These are phyloP conservation scores for Actinia equina DNA, from an alignment of 64 coral and sea anemone species.

Conservation along the genomic window DNA sequence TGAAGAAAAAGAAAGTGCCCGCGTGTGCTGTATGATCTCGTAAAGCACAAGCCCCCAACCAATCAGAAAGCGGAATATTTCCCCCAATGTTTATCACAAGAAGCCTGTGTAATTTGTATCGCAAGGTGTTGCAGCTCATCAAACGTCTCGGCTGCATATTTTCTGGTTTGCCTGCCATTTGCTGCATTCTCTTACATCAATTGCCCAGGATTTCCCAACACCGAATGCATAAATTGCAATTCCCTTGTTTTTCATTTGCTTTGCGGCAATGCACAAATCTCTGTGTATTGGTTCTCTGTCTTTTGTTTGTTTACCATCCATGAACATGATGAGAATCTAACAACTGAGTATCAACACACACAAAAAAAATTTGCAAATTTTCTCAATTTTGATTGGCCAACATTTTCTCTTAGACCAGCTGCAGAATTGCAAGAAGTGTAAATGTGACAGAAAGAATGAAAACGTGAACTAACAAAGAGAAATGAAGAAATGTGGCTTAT, in stretches of 20 bases:
- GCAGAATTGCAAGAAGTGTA: too few species aligned
- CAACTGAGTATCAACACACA: too few species aligned
- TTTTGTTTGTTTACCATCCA: slow-evolving; percentile 31
- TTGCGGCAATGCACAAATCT: not conserved
- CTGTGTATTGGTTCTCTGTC: slow-evolving; percentile 2
- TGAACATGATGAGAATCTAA: slow-evolving; percentile 20
- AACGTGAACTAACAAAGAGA: too few species aligned
- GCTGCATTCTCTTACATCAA: slow-evolving; percentile 26
- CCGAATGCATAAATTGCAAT: slow-evolving; percentile 37
- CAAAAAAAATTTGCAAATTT: too few species aligned
- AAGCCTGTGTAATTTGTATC: slow-evolving; percentile 16
- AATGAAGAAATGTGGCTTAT: too few species aligned
- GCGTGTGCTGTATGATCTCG: too few species aligned
- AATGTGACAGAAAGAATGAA: too few species aligned
- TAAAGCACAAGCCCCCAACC: too few species aligned
- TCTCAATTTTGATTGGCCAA: too few species aligned
- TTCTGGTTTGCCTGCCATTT: slow-evolving; percentile 26
- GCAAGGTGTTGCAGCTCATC: slow-evolving; percentile 17
- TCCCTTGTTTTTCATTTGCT: slow-evolving; percentile 34
- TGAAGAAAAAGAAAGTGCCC: too few species aligned
- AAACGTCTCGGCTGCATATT: slow-evolving; percentile 17
- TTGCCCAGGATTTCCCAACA: not conserved
- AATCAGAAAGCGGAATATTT: too few species aligned
- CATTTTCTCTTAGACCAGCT: too few species aligned
- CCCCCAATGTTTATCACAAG: slow-evolving; percentile 24